Percentiles rank a stretch among this genome's conserved stretches.
Evolutionary conservation across 1,140 invertebrate species (phyloP).

Genomic region (Trichonephila inaurata): DNA sequence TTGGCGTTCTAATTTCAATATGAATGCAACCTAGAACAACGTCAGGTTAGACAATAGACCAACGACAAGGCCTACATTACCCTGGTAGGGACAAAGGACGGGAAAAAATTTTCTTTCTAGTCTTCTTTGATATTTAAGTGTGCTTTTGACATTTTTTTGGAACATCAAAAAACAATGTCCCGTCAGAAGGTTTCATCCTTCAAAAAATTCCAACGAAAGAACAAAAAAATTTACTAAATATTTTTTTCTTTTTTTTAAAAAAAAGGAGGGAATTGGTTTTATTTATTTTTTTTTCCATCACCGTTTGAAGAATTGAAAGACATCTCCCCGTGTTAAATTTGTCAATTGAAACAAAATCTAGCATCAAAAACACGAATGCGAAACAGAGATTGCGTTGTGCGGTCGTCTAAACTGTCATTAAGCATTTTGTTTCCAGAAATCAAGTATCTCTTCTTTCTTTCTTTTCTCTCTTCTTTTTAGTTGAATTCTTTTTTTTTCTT

Average conservation of each 20-base stretch:
- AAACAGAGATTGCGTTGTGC: constrained; percentile 63
- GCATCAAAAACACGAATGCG: constrained; percentile 51
- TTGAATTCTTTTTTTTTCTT: constrained; percentile 39
- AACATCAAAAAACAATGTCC: neutral
- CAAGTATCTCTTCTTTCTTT: constrained; percentile 32
- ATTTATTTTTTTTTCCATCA: neutral
- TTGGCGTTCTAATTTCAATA: constrained; percentile 66
- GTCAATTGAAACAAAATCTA: constrained; percentile 23
- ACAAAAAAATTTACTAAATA: constrained; percentile 1
- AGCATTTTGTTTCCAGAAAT: constrained; percentile 67
- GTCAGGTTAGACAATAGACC: constrained; percentile 67
- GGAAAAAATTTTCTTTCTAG: neutral
- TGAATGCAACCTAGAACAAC: constrained; percentile 41
- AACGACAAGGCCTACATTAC: neutral
- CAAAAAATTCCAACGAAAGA: neutral
- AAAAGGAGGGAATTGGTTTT: neutral
- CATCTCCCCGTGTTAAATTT: constrained; percentile 34
- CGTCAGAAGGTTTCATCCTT: neutral
- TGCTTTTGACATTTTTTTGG: constrained; percentile 42
- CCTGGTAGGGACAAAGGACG: neutral
- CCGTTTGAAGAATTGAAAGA: constrained; percentile 24
- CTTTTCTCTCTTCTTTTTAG: constrained; percentile 1
- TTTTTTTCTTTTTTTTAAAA: neutral
- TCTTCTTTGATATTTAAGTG: constrained; percentile 52
- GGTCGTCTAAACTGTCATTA: constrained; percentile 64